Percentiles rank a stretch among this genome's conserved stretches.
phyloP scores from a whole-genome alignment of 2,113 vertebrate genomes.

The Sebastes schlegelii region DNA sequence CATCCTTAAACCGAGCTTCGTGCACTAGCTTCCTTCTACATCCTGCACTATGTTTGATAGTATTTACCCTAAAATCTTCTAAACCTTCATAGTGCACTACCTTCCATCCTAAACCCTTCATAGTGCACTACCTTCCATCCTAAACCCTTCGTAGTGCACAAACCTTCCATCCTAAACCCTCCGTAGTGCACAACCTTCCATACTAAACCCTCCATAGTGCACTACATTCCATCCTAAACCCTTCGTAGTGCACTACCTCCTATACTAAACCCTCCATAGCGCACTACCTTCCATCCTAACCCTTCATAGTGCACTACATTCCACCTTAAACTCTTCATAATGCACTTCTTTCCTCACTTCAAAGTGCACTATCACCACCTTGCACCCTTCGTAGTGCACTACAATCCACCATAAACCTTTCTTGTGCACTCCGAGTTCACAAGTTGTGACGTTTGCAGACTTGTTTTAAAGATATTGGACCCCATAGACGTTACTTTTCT shows the following conservation, averaged over 20 bases:
- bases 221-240: neutral
- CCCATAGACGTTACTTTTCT: neutral
- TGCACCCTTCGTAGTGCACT: neutral
- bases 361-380: neutral
- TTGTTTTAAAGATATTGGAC: neutral
- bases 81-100: neutral
- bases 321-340: neutral
- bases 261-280: too few relatives aligned
- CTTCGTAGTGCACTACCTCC: neutral
- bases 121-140: neutral
- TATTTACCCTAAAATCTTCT: neutral
- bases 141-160: neutral
- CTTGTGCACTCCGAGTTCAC: constrained; percentile 59
- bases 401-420: neutral
- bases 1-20: neutral
- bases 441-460: neutral
- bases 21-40: neutral
- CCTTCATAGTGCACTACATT: neutral
- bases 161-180: too few relatives aligned
- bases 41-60: neutral
- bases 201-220: neutral
- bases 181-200: neutral
- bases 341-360: neutral
- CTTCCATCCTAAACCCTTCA: neutral
- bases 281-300: too few relatives aligned